Conservation (phyloP, 2,113 vertebrate genomes). For the Heterotilapia buettikoferi region DNA sequence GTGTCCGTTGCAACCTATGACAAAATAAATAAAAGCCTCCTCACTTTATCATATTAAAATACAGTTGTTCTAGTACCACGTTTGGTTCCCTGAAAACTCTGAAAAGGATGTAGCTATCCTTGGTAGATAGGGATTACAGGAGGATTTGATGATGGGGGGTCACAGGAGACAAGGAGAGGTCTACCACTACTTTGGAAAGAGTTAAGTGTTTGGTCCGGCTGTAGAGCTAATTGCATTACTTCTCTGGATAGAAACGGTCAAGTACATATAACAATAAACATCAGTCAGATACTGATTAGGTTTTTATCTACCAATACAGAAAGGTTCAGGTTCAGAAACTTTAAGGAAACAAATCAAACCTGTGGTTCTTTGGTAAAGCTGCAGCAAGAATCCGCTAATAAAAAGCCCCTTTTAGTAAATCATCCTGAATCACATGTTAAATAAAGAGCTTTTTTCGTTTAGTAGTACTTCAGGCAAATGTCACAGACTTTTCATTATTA, state of each 20-base stretch:
- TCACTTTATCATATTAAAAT: not conserved
- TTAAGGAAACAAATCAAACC: not conserved
- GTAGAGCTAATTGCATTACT: conserved; percentile 29
- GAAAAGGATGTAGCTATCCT: conserved; percentile 34
- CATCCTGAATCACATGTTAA: not conserved
- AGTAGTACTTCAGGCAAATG: not conserved
- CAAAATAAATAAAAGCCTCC: not conserved
- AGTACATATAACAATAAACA: not conserved
- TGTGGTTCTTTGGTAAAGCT: not conserved
- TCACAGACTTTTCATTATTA: not conserved
- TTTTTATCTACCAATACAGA: not conserved
- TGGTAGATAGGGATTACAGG: conserved; percentile 37
- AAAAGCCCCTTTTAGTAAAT: not conserved
- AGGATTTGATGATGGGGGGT: conserved; percentile 39
- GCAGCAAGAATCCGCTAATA: not conserved
- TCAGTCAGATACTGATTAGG: not conserved
- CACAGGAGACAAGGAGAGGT: not conserved
- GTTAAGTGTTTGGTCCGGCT: conserved; percentile 9
- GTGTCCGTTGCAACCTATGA: not conserved
- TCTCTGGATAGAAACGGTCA: not conserved
- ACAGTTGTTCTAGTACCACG: not conserved
- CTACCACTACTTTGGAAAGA: conserved; percentile 1
- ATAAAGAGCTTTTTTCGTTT: not conserved
- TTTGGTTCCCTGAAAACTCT: not conserved
- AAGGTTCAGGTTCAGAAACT: not conserved